A percentile compares a stretch with the other conserved stretches of the same genome.
These are phyloP conservation scores for Parnassius apollo DNA, from an alignment of 2,888 invertebrate species.

Conservation along the genomic window DNA sequence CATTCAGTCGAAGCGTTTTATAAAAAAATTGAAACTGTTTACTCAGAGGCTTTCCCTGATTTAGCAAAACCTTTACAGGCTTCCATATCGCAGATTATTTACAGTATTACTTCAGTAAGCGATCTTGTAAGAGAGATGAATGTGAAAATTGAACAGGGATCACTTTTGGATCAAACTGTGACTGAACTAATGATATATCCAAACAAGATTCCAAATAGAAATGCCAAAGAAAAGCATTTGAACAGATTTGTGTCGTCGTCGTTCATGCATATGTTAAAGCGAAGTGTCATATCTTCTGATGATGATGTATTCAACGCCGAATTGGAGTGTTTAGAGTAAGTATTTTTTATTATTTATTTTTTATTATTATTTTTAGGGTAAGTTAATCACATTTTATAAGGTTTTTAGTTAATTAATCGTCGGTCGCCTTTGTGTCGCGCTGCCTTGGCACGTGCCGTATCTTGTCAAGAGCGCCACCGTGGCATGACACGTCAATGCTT, in stretches of 20 bases:
- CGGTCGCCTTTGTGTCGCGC: too few relatives aligned
- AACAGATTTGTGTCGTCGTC: slow-evolving; percentile 65
- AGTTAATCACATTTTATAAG: too few relatives aligned
- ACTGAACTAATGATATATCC: slow-evolving; percentile 79
- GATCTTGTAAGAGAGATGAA: slow-evolving; percentile 75
- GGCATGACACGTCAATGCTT: too few relatives aligned
- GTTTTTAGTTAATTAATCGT: too few relatives aligned
- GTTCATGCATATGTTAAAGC: slow-evolving; percentile 58
- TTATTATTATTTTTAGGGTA: too few relatives aligned
- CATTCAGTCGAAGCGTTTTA: slow-evolving; percentile 80
- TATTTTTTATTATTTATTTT: slow-evolving; percentile 28
- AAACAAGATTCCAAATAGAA: slow-evolving; percentile 44
- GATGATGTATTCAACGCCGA: slow-evolving; percentile 47
- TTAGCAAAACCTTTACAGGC: slow-evolving; percentile 86
- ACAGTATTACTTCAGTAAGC: slow-evolving; percentile 82
- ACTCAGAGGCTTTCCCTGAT: slow-evolving; percentile 88
- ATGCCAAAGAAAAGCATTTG: slow-evolving; percentile 55
- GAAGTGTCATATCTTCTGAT: slow-evolving; percentile 39
- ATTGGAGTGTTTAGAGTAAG: slow-evolving; percentile 76
- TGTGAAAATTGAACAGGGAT: slow-evolving; percentile 54
- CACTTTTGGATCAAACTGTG: slow-evolving; percentile 48
- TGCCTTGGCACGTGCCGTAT: too few relatives aligned
- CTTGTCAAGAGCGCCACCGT: too few relatives aligned
- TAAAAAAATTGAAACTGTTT: slow-evolving; percentile 76
- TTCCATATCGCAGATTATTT: slow-evolving; percentile 84